These are phyloP conservation scores for Bostrychus sinensis DNA, from an alignment of 2,113 vertebrate species.

Conservation along the genomic window DNA sequence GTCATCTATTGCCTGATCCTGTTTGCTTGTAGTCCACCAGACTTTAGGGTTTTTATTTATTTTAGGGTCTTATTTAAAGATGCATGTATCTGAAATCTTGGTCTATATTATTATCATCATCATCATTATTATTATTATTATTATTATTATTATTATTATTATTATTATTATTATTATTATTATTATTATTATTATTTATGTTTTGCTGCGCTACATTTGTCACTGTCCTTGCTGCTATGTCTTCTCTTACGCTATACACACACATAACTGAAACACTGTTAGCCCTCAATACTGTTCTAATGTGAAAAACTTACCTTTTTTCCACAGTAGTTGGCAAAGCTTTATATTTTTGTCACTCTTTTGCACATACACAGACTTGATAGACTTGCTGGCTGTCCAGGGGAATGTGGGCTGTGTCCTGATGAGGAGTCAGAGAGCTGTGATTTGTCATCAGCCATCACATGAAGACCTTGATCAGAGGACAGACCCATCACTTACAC, in stretches of 20 bases:
- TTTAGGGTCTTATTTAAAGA: too few relatives aligned
- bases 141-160: too few relatives aligned
- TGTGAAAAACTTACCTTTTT: background rate
- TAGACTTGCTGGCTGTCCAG: background rate
- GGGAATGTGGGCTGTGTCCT: slow-evolving; percentile 55
- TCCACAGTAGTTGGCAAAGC: background rate
- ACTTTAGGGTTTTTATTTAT: too few relatives aligned
- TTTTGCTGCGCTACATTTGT: slow-evolving; percentile 22
- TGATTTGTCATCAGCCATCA: slow-evolving; percentile 73
- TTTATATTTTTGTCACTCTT: slow-evolving; percentile 9
- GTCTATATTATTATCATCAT: too few relatives aligned
- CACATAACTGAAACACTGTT: slow-evolving; percentile 7
- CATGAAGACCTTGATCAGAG: slow-evolving; percentile 75
- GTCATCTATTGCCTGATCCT: too few relatives aligned
- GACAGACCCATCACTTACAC: slow-evolving; percentile 68
- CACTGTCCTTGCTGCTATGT: slow-evolving; percentile 72
- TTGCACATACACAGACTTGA: slow-evolving; percentile 8
- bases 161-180: too few relatives aligned
- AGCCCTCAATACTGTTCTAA: background rate
- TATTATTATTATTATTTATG: background rate
- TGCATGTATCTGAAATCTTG: too few relatives aligned
- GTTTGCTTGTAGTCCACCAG: too few relatives aligned
- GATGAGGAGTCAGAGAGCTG: slow-evolving; percentile 62
- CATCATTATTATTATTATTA: too few relatives aligned
- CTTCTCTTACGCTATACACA: slow-evolving; percentile 6